A percentile compares a stretch with the other conserved stretches of the same genome.
phyloP scores from a whole-genome alignment of 2,797 vertebrate genomes.

The Prunella strophiata region DNA sequence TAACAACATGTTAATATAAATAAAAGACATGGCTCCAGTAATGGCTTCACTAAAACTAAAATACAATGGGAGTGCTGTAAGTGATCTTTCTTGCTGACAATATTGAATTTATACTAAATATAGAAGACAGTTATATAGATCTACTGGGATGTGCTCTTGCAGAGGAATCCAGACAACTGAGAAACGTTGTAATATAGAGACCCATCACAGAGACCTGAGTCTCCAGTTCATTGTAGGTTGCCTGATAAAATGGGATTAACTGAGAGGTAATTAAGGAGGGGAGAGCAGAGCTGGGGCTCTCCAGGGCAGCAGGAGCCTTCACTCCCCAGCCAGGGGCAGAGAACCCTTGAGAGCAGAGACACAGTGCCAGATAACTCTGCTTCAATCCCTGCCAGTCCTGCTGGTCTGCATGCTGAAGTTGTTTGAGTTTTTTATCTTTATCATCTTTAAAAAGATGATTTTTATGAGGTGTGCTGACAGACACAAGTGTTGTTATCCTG shows the following conservation, averaged over 20 bases:
- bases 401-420: background rate
- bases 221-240: background rate
- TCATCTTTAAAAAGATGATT: background rate
- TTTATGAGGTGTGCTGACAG: background rate
- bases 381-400: background rate
- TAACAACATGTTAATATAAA: slow-evolving; percentile 23
- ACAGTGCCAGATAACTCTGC: accelerated
- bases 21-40: background rate
- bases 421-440: background rate
- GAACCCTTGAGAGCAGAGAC: background rate
- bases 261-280: background rate
- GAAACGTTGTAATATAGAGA: background rate
- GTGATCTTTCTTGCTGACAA: background rate
- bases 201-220: background rate
- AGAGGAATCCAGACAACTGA: background rate
- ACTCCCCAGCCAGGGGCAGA: background rate
- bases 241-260: background rate
- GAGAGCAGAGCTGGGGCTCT: background rate
- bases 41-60: slow-evolving; percentile 5
- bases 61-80: background rate
- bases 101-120: background rate
- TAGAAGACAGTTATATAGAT: background rate
- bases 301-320: background rate
- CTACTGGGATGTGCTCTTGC: background rate
- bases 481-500: background rate